These are phyloP conservation scores for Haliclystus octoradiatus DNA, from an alignment of 30 jellyfish, hydroid and myxozoan genomes.

Conservation along the genomic window DNA sequence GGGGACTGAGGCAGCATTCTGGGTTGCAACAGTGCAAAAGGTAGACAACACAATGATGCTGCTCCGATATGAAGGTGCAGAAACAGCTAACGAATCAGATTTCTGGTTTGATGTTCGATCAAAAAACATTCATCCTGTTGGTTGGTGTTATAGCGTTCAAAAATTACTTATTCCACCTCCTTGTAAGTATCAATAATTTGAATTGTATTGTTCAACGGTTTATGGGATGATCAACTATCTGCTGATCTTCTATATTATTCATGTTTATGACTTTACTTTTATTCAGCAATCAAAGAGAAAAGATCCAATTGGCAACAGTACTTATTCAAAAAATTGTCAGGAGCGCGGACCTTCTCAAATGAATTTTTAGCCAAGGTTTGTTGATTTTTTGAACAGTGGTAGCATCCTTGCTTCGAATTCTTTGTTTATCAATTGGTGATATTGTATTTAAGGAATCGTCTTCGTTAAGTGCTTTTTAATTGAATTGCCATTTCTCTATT, in stretches of 20 bases:
- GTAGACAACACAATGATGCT: constrained; percentile 75
- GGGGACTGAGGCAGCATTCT: constrained; percentile 68
- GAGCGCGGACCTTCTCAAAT: constrained; percentile 79
- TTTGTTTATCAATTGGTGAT: background rate
- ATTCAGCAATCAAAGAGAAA: constrained; percentile 49
- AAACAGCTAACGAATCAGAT: constrained; percentile 51
- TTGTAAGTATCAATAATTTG: constrained; percentile 17
- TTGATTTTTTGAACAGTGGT: constrained; percentile 35
- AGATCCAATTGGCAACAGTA: constrained; percentile 86
- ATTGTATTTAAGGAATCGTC: no score
- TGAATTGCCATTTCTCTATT: constrained; percentile 6
- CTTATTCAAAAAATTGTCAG: constrained; percentile 71
- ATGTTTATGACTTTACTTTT: background rate
- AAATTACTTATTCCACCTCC: constrained; percentile 84
- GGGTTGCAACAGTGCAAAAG: constrained; percentile 80
- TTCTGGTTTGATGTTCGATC: constrained; percentile 94
- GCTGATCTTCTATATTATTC: background rate
- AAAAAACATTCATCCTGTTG: constrained; percentile 79
- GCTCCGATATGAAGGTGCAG: constrained; percentile 64
- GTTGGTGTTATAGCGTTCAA: constrained; percentile 93
- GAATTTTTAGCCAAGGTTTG: constrained; percentile 50
- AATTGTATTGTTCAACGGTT: background rate
- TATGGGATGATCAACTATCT: background rate
- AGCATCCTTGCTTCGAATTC: background rate
- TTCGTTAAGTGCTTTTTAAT: no score